phyloP scores from a whole-genome alignment of 2,113 vertebrate genomes.

The Jaculus jaculus region DNA sequence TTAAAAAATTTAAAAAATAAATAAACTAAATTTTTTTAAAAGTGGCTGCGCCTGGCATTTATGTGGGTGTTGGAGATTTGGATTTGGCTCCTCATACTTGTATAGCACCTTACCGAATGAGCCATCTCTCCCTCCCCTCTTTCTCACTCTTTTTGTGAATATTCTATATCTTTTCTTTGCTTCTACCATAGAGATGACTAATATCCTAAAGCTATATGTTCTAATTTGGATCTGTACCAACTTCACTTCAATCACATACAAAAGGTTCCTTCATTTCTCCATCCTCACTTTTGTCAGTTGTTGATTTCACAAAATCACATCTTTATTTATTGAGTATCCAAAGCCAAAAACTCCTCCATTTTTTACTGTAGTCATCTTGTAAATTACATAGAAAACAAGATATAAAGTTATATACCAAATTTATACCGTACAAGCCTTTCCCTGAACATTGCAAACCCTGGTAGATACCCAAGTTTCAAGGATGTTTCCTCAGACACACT shows the following conservation, averaged over 20 bases:
- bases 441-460: background rate
- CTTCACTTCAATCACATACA: background rate
- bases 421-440: background rate
- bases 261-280: background rate
- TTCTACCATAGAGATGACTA: background rate
- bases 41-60: too few relatives aligned
- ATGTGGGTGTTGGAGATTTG: too few relatives aligned
- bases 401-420: background rate
- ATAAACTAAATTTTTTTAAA: too few relatives aligned
- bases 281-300: background rate
- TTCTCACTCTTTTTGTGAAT: background rate
- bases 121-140: background rate
- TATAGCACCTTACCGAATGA: background rate
- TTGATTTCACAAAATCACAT: background rate
- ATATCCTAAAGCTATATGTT: background rate
- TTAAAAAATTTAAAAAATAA: too few relatives aligned
- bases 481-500: background rate
- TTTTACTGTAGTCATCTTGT: background rate
- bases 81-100: background rate
- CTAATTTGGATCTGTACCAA: background rate
- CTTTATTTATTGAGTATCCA: background rate
- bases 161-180: background rate
- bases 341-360: background rate
- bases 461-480: background rate
- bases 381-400: background rate